These are phyloP conservation scores for Pachyseris speciosa DNA, from an alignment of 64 coral and sea anemone species.

Conservation along the genomic window DNA sequence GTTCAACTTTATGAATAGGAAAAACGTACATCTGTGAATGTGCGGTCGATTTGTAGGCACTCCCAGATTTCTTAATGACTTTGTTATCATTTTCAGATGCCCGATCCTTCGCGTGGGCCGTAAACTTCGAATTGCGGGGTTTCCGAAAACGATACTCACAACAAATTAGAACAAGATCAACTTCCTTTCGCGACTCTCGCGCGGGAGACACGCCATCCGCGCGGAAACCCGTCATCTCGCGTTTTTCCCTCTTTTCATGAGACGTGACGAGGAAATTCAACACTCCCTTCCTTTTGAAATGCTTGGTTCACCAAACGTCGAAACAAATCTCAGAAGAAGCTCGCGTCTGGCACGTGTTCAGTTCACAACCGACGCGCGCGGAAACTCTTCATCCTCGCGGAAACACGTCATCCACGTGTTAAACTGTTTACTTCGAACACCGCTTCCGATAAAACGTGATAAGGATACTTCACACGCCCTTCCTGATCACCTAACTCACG, in stretches of 20 bases:
- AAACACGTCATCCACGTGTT: not conserved
- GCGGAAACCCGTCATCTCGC: constrained; percentile 3
- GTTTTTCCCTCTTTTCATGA: not conserved
- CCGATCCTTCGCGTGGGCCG: not conserved
- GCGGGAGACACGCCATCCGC: constrained; percentile 12
- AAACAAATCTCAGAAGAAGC: not conserved
- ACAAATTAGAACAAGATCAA: constrained; percentile 6
- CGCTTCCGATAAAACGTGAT: not conserved
- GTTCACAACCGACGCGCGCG: not conserved
- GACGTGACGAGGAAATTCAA: not conserved
- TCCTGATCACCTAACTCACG: not conserved
- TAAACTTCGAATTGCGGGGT: constrained; percentile 6
- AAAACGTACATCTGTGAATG: not conserved
- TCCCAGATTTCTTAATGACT: not conserved
- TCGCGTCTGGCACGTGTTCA: not conserved
- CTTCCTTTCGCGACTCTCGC: not conserved
- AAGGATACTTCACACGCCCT: not conserved
- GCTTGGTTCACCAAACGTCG: not conserved
- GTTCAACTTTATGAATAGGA: not conserved
- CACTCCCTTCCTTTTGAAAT: not conserved
- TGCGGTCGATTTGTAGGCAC: not conserved
- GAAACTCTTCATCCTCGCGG: not conserved
- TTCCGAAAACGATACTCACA: constrained; percentile 23
- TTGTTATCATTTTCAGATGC: not conserved
- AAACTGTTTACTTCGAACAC: not conserved